Percentiles rank a stretch among this genome's conserved stretches.
Conservation (phyloP, 2,797 vertebrate species). For the Ciconia nigra region DNA sequence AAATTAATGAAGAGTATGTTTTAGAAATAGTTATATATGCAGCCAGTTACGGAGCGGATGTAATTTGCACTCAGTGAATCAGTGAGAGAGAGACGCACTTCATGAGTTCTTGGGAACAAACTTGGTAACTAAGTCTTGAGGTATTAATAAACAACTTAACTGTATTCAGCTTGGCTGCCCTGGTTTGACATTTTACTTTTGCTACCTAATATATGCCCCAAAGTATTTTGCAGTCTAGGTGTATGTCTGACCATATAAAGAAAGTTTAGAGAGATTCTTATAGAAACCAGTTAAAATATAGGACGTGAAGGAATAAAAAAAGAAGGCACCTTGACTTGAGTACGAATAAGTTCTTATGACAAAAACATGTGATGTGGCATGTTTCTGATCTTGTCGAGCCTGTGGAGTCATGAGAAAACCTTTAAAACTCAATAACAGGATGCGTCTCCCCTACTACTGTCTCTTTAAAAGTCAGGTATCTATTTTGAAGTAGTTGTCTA, state of each 20-base stretch:
- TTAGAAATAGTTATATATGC: not conserved
- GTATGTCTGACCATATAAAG: not conserved
- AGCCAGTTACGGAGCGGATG: not conserved
- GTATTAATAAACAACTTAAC: not conserved
- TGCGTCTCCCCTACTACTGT: not conserved
- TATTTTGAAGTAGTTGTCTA: not conserved
- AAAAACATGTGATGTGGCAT: not conserved
- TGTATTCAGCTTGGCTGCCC: not conserved
- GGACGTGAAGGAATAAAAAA: not conserved
- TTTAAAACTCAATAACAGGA: not conserved
- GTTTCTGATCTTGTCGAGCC: not conserved
- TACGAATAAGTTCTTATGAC: not conserved
- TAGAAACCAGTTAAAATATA: not conserved
- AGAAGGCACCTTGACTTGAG: not conserved
- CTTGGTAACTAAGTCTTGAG: not conserved
- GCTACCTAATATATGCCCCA: not conserved
- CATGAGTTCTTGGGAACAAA: fast-evolving
- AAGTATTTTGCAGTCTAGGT: not conserved
- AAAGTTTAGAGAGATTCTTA: not conserved
- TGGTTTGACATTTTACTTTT: not conserved
- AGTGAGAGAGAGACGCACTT: not conserved
- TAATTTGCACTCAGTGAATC: not conserved
- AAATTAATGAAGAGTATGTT: not conserved
- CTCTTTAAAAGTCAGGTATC: not conserved
- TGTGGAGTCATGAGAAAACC: not conserved